Conservation (phyloP, 2,888 invertebrate genomes). For the Ectropis crepuscularia region DNA sequence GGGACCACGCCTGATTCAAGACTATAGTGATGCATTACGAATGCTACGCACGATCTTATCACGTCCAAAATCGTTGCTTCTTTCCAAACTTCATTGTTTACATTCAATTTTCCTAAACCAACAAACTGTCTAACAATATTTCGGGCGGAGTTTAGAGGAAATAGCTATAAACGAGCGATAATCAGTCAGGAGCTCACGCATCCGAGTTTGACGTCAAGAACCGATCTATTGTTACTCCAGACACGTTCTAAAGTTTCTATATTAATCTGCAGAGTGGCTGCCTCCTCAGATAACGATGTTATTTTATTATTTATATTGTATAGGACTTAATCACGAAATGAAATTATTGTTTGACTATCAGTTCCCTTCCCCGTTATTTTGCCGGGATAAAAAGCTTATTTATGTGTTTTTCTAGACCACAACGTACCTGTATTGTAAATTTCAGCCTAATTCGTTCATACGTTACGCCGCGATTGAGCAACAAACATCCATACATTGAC, state of each 20-base stretch:
- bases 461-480: too few species aligned
- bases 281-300: neutral
- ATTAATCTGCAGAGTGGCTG: slow-evolving; percentile 11
- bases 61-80: neutral
- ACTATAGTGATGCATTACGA: too few species aligned
- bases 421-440: too few species aligned
- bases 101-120: slow-evolving; percentile 4
- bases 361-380: too few species aligned
- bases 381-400: too few species aligned
- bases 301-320: too few species aligned
- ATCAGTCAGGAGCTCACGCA: slow-evolving; percentile 5
- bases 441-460: too few species aligned
- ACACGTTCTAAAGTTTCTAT: slow-evolving; percentile 19
- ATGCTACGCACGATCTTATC: too few species aligned
- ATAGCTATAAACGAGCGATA: neutral
- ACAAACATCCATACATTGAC: too few species aligned
- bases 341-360: neutral
- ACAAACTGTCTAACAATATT: slow-evolving; percentile 2
- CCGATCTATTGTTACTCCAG: slow-evolving; percentile 8
- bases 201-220: slow-evolving; percentile 6
- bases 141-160: neutral
- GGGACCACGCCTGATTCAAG: too few species aligned
- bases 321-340: neutral
- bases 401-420: too few species aligned
- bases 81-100: slow-evolving; percentile 1